Evolutionary conservation across 2,113 vertebrate species (phyloP).

Genomic region (Propithecus coquereli): DNA sequence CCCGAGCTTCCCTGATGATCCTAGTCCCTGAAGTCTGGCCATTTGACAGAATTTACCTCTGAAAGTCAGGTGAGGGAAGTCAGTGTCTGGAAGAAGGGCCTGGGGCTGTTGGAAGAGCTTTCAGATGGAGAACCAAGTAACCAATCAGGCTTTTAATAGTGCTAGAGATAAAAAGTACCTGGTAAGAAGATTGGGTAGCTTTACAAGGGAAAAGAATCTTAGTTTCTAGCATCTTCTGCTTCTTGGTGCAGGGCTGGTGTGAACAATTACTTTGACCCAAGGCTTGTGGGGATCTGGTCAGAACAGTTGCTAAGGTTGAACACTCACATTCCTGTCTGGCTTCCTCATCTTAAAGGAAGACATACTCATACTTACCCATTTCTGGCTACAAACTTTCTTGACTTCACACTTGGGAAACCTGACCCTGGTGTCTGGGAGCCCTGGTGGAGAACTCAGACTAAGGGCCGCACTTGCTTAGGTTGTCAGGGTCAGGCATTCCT

Average conservation of each 20-base stretch:
- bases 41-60: not conserved
- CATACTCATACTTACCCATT: not conserved
- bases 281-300: not conserved
- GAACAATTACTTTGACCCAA: not conserved
- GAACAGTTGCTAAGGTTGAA: not conserved
- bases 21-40: not conserved
- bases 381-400: not conserved
- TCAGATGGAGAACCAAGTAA: not conserved
- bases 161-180: not conserved
- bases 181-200: not conserved
- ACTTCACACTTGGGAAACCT: not conserved
- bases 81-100: not conserved
- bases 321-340: not conserved
- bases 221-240: not conserved
- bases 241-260: not conserved
- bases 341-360: not conserved
- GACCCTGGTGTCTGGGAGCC: not conserved
- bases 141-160: not conserved
- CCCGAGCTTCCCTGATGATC: accelerated
- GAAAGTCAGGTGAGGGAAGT: not conserved
- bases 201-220: not conserved
- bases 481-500: not conserved
- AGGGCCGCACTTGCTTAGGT: not conserved
- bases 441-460: not conserved
- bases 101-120: not conserved